Base-by-base conservation (phyloP, 2,113 vertebrate species). In the Ariopsis seemanni region DNA sequence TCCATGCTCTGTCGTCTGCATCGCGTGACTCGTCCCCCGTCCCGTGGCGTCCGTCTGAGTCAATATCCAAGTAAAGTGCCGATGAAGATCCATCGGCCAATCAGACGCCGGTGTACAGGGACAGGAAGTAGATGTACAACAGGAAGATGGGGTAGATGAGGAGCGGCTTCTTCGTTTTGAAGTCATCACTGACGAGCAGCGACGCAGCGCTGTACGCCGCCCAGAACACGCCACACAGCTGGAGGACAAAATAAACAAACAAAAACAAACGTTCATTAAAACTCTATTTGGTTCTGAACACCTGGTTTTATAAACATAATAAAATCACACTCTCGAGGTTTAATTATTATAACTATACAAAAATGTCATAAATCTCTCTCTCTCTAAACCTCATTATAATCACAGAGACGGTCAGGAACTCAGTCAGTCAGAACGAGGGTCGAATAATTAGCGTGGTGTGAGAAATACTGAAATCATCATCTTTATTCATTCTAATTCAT, bases 71-170 rank as follows among this genome's bases (percentile, higher is more conserved):
- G 79, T 85, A 88, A 90, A 89, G 91, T 89, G 90, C 92, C 90
- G 93, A 90, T 83, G 88, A 89, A 82, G 87, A 22, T 63, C 78
- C n/a, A 25, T 86, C 25, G 58, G 89, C 89, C 83, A 83, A 91
- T 99, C 96, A 99, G 93, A 97, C 98, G n/a, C 98, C 98, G 74
- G 98, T 99, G 94, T 99, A 99, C 88, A 99, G 96, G 78, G 98
- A 99, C 92, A 99, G 95, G 95, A 99, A 99, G 96, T 99, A 99
- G 93, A 99, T 99, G 92, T 99, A 99, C 95, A 99, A 94, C 94
- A 99, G 97, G 93, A 99, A 98, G 92, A 99, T 99, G 83, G 98
- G 98, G 92, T 99, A 99, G 93, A 99, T 99, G 94, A 99, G 97
- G 52, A 99, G 97, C 86, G 98, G 98, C 93, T 99, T 99, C 97